Evolutionary conservation across 2,797 vertebrate species (phyloP).

Genomic region (Hybognathus amarus): DNA sequence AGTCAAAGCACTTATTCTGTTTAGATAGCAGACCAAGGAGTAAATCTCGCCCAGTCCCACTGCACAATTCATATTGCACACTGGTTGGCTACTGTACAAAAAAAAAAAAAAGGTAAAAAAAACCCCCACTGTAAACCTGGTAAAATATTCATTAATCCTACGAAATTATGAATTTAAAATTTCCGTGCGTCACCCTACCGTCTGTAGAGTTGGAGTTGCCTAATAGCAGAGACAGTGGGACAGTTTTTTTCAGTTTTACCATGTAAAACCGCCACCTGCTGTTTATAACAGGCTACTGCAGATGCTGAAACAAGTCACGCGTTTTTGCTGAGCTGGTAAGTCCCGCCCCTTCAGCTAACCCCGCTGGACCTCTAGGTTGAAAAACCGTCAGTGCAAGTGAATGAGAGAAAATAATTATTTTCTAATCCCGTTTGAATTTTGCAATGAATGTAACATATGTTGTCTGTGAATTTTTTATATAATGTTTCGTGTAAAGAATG

Average conservation of each 20-base stretch:
- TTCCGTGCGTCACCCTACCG: not conserved
- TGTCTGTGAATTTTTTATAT: no score
- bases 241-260: not conserved
- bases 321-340: no score
- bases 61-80: not conserved
- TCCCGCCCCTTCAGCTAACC: no score
- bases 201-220: not conserved
- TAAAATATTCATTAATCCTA: not conserved
- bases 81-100: not conserved
- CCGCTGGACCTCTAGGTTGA: no score
- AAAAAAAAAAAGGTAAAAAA: no score
- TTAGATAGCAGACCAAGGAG: not conserved
- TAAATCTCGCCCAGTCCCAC: not conserved
- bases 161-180: not conserved
- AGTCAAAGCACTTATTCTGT: not conserved
- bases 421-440: no score
- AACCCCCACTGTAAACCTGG: not conserved
- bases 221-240: not conserved
- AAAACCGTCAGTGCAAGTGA: no score
- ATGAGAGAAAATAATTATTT: no score
- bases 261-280: not conserved
- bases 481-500: no score
- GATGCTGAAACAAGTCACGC: not conserved
- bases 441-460: no score
- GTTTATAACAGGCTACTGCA: slow-evolving; percentile 3